A percentile compares a stretch with the other conserved stretches of the same genome.
phyloP scores from a whole-genome alignment of 2,888 invertebrate species.

The Corythucha ciliata region DNA sequence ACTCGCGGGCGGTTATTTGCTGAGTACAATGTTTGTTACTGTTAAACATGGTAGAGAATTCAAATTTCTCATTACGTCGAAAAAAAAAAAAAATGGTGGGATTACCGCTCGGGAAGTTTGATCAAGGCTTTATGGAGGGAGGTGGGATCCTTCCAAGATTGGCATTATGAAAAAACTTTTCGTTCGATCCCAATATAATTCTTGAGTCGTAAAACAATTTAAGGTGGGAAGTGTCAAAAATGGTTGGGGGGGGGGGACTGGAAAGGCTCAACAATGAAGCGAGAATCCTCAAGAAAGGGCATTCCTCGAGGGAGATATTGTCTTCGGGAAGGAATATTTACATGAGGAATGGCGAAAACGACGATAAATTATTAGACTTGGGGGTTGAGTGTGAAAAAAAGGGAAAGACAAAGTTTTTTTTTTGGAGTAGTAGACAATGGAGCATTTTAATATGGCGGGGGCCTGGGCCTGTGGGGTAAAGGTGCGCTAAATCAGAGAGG shows the following conservation, averaged over 20 bases:
- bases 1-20: background rate
- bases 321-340: constrained; percentile 25
- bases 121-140: background rate
- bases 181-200: constrained; percentile 20
- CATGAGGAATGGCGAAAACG: constrained; percentile 15
- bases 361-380: constrained; percentile 22
- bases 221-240: constrained; percentile 12
- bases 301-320: constrained; percentile 20
- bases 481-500: constrained; percentile 24
- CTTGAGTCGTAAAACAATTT: constrained; percentile 23
- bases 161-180: constrained; percentile 10
- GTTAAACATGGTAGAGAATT: background rate
- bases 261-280: constrained; percentile 3
- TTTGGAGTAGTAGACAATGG: constrained; percentile 22
- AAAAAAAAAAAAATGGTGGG: too few species aligned
- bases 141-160: background rate
- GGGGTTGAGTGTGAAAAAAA: constrained; percentile 14
- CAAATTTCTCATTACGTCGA: too few species aligned
- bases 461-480: constrained; percentile 8
- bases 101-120: too few species aligned
- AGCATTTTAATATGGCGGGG: constrained; percentile 26
- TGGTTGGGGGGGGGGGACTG: constrained; percentile 11
- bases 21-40: background rate
- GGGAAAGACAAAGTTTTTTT: background rate
- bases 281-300: background rate